Evolutionary conservation across 2,113 vertebrate genomes (phyloP), one percentile per base, ranked within the genome.

Genomic region (Bettongia penicillata): DNA sequence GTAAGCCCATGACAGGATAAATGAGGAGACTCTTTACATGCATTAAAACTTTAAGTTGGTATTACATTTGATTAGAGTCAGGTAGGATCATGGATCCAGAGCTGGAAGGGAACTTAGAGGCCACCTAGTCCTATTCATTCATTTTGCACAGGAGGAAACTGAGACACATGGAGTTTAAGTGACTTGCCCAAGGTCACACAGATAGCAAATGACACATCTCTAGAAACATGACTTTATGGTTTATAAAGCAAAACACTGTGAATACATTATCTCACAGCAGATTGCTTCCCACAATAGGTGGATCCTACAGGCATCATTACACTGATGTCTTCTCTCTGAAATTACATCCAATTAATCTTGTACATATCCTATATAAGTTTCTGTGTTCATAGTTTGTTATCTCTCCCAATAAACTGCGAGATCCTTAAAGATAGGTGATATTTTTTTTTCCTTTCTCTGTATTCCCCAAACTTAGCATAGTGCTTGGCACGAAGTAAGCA

Each of bases 1-100:
- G 43, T 92, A 97, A 98, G 97, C 93, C 84, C 96, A 93, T 22
- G 93, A n/a, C 51, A 97, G 96, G 95, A 93, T 94, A 95, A 94
- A 92, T 90, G 95, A 52, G 61, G 96, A 97, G n/a, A 28, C 19
- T 19, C 22, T 90, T 94, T 93, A 55, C 26, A 23, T 84, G 23
- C n/a, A 84, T 84, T 84, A 28, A 26, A 96, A 91, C 95, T 96
- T 97, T 94, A 96, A 97, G 92, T 97, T 97, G 95, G n/a, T 84
- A 91, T 96, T 96, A 91, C 68, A 96, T 97, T 90, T 94, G 84
- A n/a, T 68, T 89, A 95, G 55, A 96, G 53, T 95, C 23, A 43
- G n/a, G 19, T 84, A 84, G 68, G 6, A 84, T 84, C n/a, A 43
- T 84, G 19, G 16, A 84, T 84, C 68, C 7, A 84, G 68, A 84